Percentiles rank a stretch among this genome's conserved stretches.
Conservation (phyloP, 2,888 invertebrate genomes). For the Blomia tropicalis region DNA sequence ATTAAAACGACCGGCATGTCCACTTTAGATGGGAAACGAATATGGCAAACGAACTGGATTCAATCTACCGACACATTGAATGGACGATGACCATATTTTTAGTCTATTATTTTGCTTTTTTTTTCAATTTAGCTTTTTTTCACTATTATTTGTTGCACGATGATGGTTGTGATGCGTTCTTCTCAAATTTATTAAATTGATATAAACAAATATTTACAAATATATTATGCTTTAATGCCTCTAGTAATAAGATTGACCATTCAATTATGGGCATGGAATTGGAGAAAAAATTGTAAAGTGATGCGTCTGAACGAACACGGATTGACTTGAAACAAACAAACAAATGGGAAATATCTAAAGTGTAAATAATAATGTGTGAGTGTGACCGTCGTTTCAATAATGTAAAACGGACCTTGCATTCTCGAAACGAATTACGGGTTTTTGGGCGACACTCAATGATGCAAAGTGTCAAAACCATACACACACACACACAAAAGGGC, state of each 20-base stretch:
- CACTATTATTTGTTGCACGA: not conserved
- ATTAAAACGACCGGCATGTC: not conserved
- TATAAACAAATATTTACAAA: constrained; percentile 10
- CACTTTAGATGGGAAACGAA: not conserved
- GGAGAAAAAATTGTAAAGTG: no score
- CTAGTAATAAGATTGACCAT: constrained; percentile 2
- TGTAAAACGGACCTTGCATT: no score
- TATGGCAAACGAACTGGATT: not conserved
- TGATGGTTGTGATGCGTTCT: not conserved
- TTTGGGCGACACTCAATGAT: no score
- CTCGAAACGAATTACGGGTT: no score
- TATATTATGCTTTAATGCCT: constrained; percentile 10
- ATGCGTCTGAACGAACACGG: not conserved
- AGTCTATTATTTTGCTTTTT: not conserved
- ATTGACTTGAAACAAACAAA: not conserved
- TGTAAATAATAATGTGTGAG: constrained; percentile 1
- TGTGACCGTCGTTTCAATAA: no score
- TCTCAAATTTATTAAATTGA: not conserved
- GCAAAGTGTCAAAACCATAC: constrained; percentile 13
- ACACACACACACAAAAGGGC: no score
- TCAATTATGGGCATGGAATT: not conserved
- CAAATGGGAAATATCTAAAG: not conserved
- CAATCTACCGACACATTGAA: not conserved
- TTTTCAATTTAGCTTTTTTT: not conserved
- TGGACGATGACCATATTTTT: not conserved